These are phyloP conservation scores for Subanguina moxae DNA, from an alignment of 1,140 invertebrate species.

Conservation along the genomic window DNA sequence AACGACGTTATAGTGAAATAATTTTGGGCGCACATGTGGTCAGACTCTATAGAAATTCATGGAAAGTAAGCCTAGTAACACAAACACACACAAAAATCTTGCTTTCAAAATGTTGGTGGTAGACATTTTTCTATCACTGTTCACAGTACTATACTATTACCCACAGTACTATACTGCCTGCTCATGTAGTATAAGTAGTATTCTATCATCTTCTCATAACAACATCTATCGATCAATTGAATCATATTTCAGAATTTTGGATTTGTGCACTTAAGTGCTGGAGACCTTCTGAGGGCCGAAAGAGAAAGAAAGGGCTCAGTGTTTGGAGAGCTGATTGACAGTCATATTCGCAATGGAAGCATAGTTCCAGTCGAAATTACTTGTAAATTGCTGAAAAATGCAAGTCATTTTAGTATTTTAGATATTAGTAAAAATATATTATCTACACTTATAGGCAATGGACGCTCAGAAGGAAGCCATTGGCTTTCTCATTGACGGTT, in stretches of 20 bases:
- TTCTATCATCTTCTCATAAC: too few species aligned
- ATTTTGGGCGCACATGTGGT: too few species aligned
- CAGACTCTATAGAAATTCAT: too few species aligned
- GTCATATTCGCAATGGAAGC: conserved; percentile 83
- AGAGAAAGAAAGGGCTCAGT: conserved; percentile 75
- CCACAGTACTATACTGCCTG: not conserved
- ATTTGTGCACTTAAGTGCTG: conserved; percentile 93
- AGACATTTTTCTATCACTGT: not conserved
- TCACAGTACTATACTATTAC: not conserved
- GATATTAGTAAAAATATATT: conserved; percentile 6
- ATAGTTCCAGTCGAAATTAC: conserved; percentile 99
- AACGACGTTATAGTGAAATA: too few species aligned
- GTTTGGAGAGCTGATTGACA: conserved; percentile 86
- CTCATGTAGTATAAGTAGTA: too few species aligned
- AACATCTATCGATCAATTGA: not conserved
- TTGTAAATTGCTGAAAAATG: conserved; percentile 80
- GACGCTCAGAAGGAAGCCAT: conserved; percentile 65
- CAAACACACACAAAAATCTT: too few species aligned
- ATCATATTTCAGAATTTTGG: conserved; percentile 69
- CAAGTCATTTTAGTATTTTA: conserved; percentile 44
- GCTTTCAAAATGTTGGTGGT: too few species aligned
- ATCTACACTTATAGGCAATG: conserved; percentile 68
- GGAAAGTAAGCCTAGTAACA: too few species aligned
- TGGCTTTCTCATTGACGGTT: conserved; percentile 95
- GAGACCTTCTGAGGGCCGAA: conserved; percentile 89